Conservation (phyloP, 1,140 invertebrate genomes). For the Cardiocondyla obscurior region DNA sequence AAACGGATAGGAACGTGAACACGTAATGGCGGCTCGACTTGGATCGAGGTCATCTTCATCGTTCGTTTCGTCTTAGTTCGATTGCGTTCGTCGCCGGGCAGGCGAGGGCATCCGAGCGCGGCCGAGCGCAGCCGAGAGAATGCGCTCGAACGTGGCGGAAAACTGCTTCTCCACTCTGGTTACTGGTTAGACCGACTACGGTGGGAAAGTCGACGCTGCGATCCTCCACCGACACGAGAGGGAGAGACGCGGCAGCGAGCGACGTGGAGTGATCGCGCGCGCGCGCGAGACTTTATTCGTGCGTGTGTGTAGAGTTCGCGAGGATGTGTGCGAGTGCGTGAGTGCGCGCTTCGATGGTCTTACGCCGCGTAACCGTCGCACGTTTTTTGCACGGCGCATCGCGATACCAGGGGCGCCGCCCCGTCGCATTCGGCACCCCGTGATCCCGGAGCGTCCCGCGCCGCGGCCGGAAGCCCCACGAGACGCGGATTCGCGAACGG, state of each 20-base stretch:
- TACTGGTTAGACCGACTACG: too few species aligned
- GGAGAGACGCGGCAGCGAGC: constrained; percentile 55
- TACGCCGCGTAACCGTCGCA: constrained; percentile 47
- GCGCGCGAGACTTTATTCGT: too few species aligned
- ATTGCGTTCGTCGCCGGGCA: constrained; percentile 56
- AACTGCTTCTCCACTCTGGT: too few species aligned
- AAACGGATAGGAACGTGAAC: too few species aligned
- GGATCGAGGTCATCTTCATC: constrained; percentile 78
- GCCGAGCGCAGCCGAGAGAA: constrained; percentile 37
- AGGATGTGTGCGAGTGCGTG: too few species aligned
- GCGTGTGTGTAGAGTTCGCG: too few species aligned
- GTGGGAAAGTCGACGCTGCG: constrained; percentile 47
- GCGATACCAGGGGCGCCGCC: background rate
- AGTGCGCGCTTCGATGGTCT: constrained; percentile 68
- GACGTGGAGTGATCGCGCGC: constrained; percentile 59
- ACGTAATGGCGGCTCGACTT: constrained; percentile 58
- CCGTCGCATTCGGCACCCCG: background rate
- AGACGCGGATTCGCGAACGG: background rate
- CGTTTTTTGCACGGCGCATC: constrained; percentile 8
- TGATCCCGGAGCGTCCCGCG: too few species aligned
- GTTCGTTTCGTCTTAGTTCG: constrained; percentile 77
- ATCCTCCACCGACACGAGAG: too few species aligned
- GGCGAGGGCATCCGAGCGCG: background rate
- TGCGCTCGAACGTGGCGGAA: background rate
- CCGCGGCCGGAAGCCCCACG: too few species aligned